Evolutionary conservation across 2,888 invertebrate genomes (phyloP), one percentile per base, ranked within the genome.

Genomic region (Sesamia inferens): DNA sequence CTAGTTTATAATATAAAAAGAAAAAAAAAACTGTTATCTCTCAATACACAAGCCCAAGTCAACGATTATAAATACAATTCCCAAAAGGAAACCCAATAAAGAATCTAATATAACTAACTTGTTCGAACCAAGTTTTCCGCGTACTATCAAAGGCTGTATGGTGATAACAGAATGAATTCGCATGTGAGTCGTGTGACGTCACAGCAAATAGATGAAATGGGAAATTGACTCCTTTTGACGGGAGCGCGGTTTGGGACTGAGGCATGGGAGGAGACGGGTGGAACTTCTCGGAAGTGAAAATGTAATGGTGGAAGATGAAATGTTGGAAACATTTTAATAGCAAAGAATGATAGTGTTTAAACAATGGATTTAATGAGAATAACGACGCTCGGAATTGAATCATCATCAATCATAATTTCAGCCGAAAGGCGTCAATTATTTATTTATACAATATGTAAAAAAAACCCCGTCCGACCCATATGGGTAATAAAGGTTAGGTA

Each of bases 141-240:
- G 55, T 31, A 16, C 11, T 47, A 70, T 78, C 74, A 70, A 71
- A 81, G 74, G 82, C 58, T 24, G 63, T 8, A n/a, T 64, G 63
- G 62, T 79, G 80, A 71, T 74, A 79, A 74, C 83, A 70, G 55
- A 61, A 54, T 71, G 68, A 73, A 67, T 69, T 48, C 65, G 2
- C 66, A 44, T 59, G 47, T 19, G 79, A 74, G 7, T 44, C 68
- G n/a, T 74, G 61, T 74, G 83, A 79, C 65, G 64, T 68, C 59
- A 70, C 19, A 42, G 62, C 59, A 68, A 62, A 81, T 58, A 71
- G 59, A 51, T 79, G 70, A 79, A 83, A 74, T 68, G 64, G 19
- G 70, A 83, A 83, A 81, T 81, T 81, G 83, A 83, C 79, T 83
- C 65, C 57, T 74, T 81, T 83, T 81, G 75, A 81, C 58, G 67